Conservation (phyloP, 2,888 invertebrate genomes). For the Troides oblongomaculatus region DNA sequence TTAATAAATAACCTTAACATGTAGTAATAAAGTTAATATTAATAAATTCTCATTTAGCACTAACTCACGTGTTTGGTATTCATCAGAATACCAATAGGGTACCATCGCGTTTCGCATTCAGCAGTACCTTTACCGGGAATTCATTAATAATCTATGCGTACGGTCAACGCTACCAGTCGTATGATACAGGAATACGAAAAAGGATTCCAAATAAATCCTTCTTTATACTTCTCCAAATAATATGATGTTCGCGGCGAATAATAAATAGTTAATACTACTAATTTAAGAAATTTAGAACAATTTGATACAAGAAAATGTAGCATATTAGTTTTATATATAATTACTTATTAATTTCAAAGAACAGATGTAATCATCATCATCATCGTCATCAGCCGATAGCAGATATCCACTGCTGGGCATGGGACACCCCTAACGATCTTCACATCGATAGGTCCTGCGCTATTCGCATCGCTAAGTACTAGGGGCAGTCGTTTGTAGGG, state of each 20-base stretch:
- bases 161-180: not conserved
- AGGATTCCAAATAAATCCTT: not conserved
- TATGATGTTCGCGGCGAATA: not conserved
- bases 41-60: not conserved
- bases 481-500: too few relatives aligned
- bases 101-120: constrained; percentile 11
- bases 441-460: too few relatives aligned
- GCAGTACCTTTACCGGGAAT: constrained; percentile 14
- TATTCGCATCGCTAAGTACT: too few relatives aligned
- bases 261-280: too few relatives aligned
- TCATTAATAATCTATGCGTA: constrained; percentile 16
- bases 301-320: too few relatives aligned
- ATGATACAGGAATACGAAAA: not conserved
- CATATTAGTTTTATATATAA: too few relatives aligned
- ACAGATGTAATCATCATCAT: too few relatives aligned
- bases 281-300: too few relatives aligned
- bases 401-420: too few relatives aligned
- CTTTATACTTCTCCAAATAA: not conserved
- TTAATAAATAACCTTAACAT: not conserved
- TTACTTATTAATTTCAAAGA: too few relatives aligned
- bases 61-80: not conserved
- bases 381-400: too few relatives aligned
- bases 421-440: too few relatives aligned
- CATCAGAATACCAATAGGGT: constrained; percentile 11
- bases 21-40: constrained; percentile 5